Conservation (phyloP, 2,888 invertebrate genomes). For the Petrolisthes manimaculis region DNA sequence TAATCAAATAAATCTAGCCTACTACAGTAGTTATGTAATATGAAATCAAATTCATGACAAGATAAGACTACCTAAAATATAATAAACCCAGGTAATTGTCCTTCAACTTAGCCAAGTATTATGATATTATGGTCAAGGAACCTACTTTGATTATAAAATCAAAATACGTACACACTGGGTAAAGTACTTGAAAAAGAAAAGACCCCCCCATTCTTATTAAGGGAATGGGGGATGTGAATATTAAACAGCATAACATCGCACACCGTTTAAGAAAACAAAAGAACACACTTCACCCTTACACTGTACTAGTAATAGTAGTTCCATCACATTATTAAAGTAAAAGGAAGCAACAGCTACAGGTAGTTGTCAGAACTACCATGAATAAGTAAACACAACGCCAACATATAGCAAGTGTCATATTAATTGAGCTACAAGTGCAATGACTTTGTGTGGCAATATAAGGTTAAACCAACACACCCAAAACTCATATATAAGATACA, state of each 20-base stretch:
- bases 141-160: no score
- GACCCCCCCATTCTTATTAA: slow-evolving; percentile 23
- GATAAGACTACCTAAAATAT: no score
- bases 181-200: background rate
- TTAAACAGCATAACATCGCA: background rate
- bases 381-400: slow-evolving; percentile 35
- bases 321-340: slow-evolving; percentile 21
- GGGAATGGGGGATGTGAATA: slow-evolving; percentile 5
- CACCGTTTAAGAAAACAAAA: slow-evolving; percentile 19
- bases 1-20: no score
- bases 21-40: no score
- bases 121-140: no score
- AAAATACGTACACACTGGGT: no score
- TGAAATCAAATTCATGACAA: no score
- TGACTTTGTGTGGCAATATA: slow-evolving; percentile 44
- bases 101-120: no score
- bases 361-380: background rate
- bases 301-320: background rate
- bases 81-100: no score
- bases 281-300: slow-evolving; percentile 5
- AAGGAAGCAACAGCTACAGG: slow-evolving; percentile 15
- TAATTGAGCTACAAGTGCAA: slow-evolving; percentile 60
- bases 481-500: slow-evolving; percentile 46
- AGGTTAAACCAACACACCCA: slow-evolving; percentile 56
- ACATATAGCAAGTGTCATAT: slow-evolving; percentile 52